Evolutionary conservation across 2,113 vertebrate species (phyloP).

Genomic region (Notothenia rossii): DNA sequence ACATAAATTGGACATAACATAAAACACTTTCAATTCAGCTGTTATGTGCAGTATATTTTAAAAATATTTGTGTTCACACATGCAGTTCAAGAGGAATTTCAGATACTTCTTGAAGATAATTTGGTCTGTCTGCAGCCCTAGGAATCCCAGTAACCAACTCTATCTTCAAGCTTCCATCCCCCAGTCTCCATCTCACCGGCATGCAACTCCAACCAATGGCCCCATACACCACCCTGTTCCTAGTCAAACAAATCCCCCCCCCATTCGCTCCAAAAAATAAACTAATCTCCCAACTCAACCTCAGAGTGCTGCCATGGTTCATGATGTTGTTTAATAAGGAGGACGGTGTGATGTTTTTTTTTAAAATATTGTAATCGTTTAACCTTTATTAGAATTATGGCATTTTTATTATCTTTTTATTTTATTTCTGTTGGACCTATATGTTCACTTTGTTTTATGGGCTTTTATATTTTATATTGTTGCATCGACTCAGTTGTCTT

Average conservation of each 20-base stretch:
- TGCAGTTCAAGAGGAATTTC: slow-evolving; percentile 21
- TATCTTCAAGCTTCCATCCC: slow-evolving; percentile 25
- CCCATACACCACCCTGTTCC: neutral
- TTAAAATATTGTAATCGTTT: too few species aligned
- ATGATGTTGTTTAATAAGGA: neutral
- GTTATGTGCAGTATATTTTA: neutral
- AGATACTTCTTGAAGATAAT: slow-evolving; percentile 50
- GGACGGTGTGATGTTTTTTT: neutral
- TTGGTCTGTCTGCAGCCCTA: slow-evolving; percentile 36
- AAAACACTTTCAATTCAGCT: too few species aligned
- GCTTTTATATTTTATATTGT: too few species aligned
- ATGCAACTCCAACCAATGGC: slow-evolving; percentile 20
- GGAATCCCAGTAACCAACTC: slow-evolving; percentile 48
- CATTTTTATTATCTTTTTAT: too few species aligned
- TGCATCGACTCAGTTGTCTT: too few species aligned
- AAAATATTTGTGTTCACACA: neutral
- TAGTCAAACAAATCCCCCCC: slow-evolving; percentile 3
- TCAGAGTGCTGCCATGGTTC: neutral
- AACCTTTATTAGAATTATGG: too few species aligned
- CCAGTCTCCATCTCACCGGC: slow-evolving; percentile 5
- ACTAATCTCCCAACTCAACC: neutral
- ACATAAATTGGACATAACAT: too few species aligned
- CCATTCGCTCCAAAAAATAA: neutral
- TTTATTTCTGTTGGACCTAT: too few species aligned
- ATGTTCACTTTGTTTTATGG: too few species aligned